These are phyloP conservation scores for Anser cygnoides DNA, from an alignment of 2,113 vertebrate species.

Conservation along the genomic window DNA sequence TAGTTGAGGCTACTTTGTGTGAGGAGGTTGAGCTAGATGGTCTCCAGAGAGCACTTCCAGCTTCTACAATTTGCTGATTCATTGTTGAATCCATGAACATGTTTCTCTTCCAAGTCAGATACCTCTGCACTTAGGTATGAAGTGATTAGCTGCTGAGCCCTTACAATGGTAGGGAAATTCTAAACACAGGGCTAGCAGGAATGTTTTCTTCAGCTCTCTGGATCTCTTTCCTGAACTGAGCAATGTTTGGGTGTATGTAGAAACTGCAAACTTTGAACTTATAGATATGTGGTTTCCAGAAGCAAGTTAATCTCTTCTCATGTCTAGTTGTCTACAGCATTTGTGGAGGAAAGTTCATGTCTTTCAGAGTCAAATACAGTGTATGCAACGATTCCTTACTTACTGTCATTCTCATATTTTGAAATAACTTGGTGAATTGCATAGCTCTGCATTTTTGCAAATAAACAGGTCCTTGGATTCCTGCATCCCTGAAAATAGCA, in stretches of 20 bases:
- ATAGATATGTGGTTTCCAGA: not conserved
- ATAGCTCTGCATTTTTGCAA: not conserved
- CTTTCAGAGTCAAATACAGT: not conserved
- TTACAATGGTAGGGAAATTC: not conserved
- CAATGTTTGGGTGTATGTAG: not conserved
- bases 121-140: not conserved
- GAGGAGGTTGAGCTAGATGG: not conserved
- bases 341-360: not conserved
- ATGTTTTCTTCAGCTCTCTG: not conserved
- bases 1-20: not conserved
- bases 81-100: not conserved
- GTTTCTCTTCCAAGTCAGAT: not conserved
- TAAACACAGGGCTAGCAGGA: not conserved
- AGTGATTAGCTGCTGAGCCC: not conserved
- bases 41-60: not conserved
- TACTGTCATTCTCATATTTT: not conserved
- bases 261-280: not conserved
- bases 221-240: not conserved
- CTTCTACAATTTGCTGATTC: rapidly evolving
- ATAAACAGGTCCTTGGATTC: not conserved
- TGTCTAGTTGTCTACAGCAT: not conserved
- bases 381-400: not conserved
- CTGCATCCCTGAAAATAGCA: not conserved
- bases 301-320: not conserved
- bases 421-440: not conserved